These are phyloP conservation scores for Hippocampus zosterae DNA, from an alignment of 2,113 vertebrate genomes.

Conservation along the genomic window DNA sequence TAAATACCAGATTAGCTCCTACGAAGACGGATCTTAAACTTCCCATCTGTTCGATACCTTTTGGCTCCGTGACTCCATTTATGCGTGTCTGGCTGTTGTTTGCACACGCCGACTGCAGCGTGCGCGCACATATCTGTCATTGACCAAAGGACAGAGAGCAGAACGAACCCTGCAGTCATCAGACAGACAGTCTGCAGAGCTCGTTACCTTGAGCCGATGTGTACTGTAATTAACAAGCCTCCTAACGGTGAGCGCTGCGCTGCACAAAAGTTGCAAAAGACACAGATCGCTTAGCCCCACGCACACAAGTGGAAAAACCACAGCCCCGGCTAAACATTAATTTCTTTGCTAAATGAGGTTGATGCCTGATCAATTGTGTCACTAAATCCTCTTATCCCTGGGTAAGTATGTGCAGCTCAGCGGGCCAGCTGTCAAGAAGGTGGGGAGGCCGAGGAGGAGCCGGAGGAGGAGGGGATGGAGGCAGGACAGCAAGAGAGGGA, in stretches of 20 bases:
- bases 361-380: slow-evolving; percentile 74
- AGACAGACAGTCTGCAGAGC: slow-evolving; percentile 43
- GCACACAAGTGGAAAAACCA: slow-evolving; percentile 10
- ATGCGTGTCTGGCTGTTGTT: neutral
- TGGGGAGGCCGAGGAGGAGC: slow-evolving; percentile 43
- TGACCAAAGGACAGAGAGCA: slow-evolving; percentile 36
- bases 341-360: slow-evolving; percentile 70
- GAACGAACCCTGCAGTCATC: slow-evolving; percentile 46
- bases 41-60: slow-evolving; percentile 24
- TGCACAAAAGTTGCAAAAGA: neutral
- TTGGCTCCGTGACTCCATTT: slow-evolving; percentile 5
- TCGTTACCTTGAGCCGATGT: slow-evolving; percentile 51
- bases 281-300: slow-evolving; percentile 9
- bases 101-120: neutral
- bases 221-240: slow-evolving; percentile 60
- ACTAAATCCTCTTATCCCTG: slow-evolving; percentile 69
- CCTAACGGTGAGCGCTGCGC: slow-evolving; percentile 24
- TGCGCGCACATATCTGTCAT: slow-evolving; percentile 12
- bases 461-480: slow-evolving; percentile 30
- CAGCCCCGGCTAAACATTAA: slow-evolving; percentile 42
- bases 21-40: slow-evolving; percentile 13
- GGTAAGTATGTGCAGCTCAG: slow-evolving; percentile 69
- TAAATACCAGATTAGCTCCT: slow-evolving; percentile 34
- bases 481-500: slow-evolving; percentile 25
- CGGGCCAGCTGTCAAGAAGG: slow-evolving; percentile 73